phyloP scores from a whole-genome alignment of 2,888 invertebrate genomes.

The Prionchulus punctatus region DNA sequence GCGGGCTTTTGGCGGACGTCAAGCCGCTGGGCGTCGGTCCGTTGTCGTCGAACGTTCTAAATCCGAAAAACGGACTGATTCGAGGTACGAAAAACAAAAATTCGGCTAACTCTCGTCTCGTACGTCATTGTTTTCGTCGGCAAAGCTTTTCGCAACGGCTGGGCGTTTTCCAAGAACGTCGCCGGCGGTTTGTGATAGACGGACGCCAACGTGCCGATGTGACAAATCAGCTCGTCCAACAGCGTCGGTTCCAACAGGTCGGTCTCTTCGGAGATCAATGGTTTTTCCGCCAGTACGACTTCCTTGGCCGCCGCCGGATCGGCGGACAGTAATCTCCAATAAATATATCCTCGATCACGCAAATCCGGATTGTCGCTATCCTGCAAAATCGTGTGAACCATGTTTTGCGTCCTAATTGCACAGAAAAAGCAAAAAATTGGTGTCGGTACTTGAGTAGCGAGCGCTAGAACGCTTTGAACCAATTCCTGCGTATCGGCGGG shows the following conservation, averaged over 20 bases:
- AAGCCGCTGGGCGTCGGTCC: not conserved
- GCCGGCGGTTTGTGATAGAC: conserved; percentile 98
- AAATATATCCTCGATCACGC: conserved; percentile 93
- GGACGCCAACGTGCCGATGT: conserved; percentile 90
- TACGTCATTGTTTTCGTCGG: conserved; percentile 16
- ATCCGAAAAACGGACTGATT: not conserved
- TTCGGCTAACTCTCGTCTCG: not conserved
- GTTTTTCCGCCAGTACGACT: conserved; percentile 95
- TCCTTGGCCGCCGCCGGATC: conserved; percentile 99
- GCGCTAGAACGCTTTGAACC: conserved; percentile 62
- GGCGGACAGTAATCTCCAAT: conserved; percentile 93
- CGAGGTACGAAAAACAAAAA: not conserved
- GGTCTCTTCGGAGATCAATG: conserved; percentile 95
- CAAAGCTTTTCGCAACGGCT: conserved; percentile 34
- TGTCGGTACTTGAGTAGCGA: conserved; percentile 39
- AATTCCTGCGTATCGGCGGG: conserved; percentile 96
- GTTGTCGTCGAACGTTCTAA: not conserved
- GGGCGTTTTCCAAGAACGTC: conserved; percentile 76
- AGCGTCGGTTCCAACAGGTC: conserved; percentile 91
- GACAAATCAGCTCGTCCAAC: conserved; percentile 91
- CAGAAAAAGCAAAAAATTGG: too few species aligned
- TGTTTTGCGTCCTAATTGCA: not conserved
- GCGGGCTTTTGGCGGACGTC: conserved; percentile 10
- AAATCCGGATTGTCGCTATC: conserved; percentile 95
- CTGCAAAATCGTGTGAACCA: conserved; percentile 30